Evolutionary conservation across 2,113 vertebrate genomes (phyloP).

Genomic region (Cochlearius cochlearius): DNA sequence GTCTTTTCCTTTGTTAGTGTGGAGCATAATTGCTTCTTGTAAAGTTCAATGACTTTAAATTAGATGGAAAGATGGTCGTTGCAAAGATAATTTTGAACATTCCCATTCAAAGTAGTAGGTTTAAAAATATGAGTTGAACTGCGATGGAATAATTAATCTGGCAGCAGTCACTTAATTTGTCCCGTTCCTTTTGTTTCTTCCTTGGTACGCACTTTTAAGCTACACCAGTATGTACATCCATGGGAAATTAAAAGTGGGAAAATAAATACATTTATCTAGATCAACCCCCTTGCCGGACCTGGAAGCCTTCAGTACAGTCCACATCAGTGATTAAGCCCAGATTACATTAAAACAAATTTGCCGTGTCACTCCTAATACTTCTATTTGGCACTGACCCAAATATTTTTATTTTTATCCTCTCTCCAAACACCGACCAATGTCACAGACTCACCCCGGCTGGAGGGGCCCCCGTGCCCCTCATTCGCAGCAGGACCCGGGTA

Average conservation of each 20-base stretch:
- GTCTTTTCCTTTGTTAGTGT: constrained; percentile 33
- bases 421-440: neutral
- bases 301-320: neutral
- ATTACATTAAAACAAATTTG: constrained; percentile 9
- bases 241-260: neutral
- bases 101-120: neutral
- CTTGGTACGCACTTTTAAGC: neutral
- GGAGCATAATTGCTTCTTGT: constrained; percentile 36
- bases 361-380: neutral
- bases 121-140: constrained; percentile 28
- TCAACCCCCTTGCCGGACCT: neutral
- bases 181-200: neutral
- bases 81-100: neutral
- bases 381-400: neutral
- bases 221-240: neutral
- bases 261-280: constrained; percentile 1
- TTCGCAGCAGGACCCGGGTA: neutral
- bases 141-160: constrained; percentile 12
- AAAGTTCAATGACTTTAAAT: constrained; percentile 48
- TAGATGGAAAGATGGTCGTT: constrained; percentile 33
- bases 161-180: constrained; percentile 2
- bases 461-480: accelerated
- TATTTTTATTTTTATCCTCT: neutral
- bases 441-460: neutral
- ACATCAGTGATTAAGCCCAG: neutral